Conservation (phyloP, 2,113 vertebrate genomes). For the Kryptolebias marmoratus region DNA sequence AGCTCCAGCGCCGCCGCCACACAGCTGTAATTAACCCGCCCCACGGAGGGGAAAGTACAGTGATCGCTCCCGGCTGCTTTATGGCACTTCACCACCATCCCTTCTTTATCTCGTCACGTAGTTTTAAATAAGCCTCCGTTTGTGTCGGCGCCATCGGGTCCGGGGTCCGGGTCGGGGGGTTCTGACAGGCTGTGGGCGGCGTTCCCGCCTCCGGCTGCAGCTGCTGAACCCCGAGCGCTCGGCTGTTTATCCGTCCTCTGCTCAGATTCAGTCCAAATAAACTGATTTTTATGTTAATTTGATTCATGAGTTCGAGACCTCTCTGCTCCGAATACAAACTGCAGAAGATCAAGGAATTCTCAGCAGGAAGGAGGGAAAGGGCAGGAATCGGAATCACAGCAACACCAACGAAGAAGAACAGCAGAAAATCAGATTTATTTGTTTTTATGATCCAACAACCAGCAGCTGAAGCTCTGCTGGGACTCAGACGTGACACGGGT, state of each 20-base stretch:
- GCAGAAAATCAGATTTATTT: not conserved
- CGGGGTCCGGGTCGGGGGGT: not conserved
- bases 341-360: not conserved
- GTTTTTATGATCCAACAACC: no score
- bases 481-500: no score
- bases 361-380: not conserved
- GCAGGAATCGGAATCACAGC: not conserved
- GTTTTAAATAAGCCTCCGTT: not conserved
- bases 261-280: not conserved
- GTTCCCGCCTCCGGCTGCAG: not conserved
- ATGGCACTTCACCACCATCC: conserved; percentile 1
- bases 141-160: not conserved
- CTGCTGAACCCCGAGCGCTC: not conserved
- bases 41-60: conserved; percentile 12
- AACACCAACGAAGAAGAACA: not conserved
- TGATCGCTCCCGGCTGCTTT: conserved; percentile 44
- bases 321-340: not conserved
- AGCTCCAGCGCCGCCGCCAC: no score
- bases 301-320: not conserved
- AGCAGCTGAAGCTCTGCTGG: no score
- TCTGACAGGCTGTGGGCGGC: not conserved
- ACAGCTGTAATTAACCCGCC: conserved; percentile 47
- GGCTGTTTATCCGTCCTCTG: not conserved
- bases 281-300: not conserved
- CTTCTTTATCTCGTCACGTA: conserved; percentile 24